These are phyloP conservation scores for Cyclina sinensis DNA, from an alignment of 1,140 invertebrate genomes.

Conservation along the genomic window DNA sequence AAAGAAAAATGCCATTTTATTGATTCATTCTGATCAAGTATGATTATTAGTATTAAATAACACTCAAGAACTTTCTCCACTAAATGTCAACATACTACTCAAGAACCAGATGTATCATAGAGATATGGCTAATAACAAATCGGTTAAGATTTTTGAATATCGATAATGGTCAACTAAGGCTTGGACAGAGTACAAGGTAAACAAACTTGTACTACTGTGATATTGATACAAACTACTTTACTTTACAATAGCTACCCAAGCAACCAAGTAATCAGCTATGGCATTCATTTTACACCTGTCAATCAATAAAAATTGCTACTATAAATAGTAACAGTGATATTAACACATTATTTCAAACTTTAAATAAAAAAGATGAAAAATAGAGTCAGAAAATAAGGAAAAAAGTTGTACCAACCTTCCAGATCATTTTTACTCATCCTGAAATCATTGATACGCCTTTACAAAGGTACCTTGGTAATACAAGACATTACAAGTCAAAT, in stretches of 20 bases:
- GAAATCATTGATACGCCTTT: not conserved
- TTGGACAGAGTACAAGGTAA: not conserved
- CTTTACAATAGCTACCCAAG: constrained; percentile 34
- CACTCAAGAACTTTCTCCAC: too few relatives aligned
- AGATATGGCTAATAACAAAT: too few relatives aligned
- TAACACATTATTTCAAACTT: not conserved
- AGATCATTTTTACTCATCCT: constrained; percentile 55
- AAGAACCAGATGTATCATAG: too few relatives aligned
- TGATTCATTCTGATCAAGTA: too few relatives aligned
- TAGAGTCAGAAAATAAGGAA: not conserved
- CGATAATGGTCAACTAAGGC: too few relatives aligned
- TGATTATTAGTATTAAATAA: too few relatives aligned
- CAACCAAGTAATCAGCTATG: constrained; percentile 21
- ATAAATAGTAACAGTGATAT: constrained; percentile 41
- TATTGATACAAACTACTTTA: too few relatives aligned
- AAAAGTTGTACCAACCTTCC: constrained; percentile 33
- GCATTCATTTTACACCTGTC: not conserved
- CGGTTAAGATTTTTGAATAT: too few relatives aligned
- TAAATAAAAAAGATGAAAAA: not conserved
- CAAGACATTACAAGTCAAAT: constrained; percentile 35
- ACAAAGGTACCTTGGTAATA: constrained; percentile 8
- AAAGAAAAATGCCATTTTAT: too few relatives aligned
- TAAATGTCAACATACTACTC: too few relatives aligned
- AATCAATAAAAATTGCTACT: constrained; percentile 6
- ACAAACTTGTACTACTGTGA: not conserved